Evolutionary conservation across 2,888 invertebrate species (phyloP), one percentile per base, ranked within the genome.

Genomic region (Hirtodrosophila alboralis): DNA sequence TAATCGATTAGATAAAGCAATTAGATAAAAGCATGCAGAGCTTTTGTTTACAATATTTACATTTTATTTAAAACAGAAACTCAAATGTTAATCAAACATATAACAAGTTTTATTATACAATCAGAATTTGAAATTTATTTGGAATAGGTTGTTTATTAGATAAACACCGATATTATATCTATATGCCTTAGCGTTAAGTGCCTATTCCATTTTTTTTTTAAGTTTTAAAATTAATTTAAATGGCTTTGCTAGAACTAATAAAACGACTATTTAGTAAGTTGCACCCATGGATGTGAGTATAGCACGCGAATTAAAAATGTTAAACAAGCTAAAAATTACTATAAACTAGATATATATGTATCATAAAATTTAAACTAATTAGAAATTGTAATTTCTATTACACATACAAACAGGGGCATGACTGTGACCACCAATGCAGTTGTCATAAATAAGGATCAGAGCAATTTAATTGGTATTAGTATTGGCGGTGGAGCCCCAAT

Each of bases 401-500:
- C n/a, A n/a, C n/a, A 14, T 21, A 23, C 18, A 33, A 33, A 26
- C 36, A 99, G 98, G 97, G 99, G 99, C 0, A 98, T 99, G 98
- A 98, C 96, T 18, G 95, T 98, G 14, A 98, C 98, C 1, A 98
- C 98, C 4, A 98, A 98, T 13, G 96, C 95, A 84, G 95, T 98
- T 1, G 93, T 94, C 3, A 94, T 99, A 40, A 94, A 94, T 76
- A 99, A 99, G 91, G 98, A 99, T 91, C 93, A 95, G 70, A 96
- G 96, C 89, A 96, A 96, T 87, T 92, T 99, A 21, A 98, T 99
- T 71, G 99, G 99, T 0, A 98, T 99, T 77, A 98, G 98, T 88
- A 99, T 99, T 67, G 99, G 99, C 0, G 99, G 99, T 0, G 98
- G 98, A 28, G 96, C 97, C 14, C 96, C 99, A 3, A 90, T 96